These are phyloP conservation scores for Loripinus fragilis DNA, from an alignment of 2,888 invertebrate species.

Conservation along the genomic window DNA sequence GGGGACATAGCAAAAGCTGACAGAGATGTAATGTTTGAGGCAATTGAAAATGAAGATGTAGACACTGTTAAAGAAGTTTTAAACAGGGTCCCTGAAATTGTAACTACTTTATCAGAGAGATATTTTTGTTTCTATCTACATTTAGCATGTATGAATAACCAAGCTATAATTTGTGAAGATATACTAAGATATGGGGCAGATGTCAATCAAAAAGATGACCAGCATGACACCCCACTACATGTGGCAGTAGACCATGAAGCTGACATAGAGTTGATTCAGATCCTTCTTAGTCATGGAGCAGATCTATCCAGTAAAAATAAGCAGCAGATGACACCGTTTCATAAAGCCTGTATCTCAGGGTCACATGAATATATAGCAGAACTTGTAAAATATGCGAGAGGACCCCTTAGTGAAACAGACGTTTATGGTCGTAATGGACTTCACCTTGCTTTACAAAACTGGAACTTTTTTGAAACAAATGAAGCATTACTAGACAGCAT, in stretches of 20 bases:
- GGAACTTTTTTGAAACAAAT: background rate
- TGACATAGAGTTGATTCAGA: background rate
- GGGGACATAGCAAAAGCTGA: background rate
- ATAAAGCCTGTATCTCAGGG: background rate
- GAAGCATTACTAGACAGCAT: background rate
- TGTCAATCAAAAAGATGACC: background rate
- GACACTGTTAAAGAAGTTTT: background rate
- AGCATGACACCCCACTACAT: background rate
- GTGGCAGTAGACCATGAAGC: background rate
- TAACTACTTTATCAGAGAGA: background rate
- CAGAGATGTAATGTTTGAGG: background rate
- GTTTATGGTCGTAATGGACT: background rate
- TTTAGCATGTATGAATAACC: background rate
- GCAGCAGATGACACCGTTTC: background rate
- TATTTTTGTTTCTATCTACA: conserved; percentile 2
- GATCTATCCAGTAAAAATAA: background rate
- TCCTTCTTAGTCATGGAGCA: background rate
- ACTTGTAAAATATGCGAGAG: background rate
- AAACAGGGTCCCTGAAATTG: conserved; percentile 3
- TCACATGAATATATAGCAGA: background rate
- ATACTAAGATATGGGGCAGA: background rate
- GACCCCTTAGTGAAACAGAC: background rate
- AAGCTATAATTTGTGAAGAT: background rate
- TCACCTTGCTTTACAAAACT: background rate
- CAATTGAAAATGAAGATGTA: background rate